These are phyloP conservation scores for Rhodeus uyekii DNA, from an alignment of 2,797 vertebrate genomes.

Conservation along the genomic window DNA sequence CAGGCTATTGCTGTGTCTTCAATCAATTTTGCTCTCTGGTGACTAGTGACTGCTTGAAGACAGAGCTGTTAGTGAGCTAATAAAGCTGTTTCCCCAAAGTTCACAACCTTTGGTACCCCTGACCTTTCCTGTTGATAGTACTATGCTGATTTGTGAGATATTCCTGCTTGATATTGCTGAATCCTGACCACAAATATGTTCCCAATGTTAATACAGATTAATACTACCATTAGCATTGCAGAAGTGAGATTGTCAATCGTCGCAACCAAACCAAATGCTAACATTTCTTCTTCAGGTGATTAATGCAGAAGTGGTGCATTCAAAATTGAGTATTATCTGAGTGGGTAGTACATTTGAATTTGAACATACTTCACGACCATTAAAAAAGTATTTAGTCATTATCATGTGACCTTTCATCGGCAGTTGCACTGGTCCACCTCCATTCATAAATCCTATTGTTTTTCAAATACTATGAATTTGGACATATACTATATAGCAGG, in stretches of 20 bases:
- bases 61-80: slow-evolving; percentile 60
- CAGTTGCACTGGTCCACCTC: too few species aligned
- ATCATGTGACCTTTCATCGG: too few species aligned
- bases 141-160: neutral
- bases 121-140: slow-evolving; percentile 64
- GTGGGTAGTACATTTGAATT: too few species aligned
- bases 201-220: neutral
- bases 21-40: slow-evolving; percentile 44
- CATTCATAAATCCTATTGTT: too few species aligned
- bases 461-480: too few species aligned
- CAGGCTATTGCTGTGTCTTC: slow-evolving; percentile 48
- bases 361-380: too few species aligned
- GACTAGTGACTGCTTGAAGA: slow-evolving; percentile 66
- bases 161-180: neutral
- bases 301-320: neutral
- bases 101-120: slow-evolving; percentile 64
- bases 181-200: neutral
- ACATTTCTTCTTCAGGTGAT: too few species aligned
- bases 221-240: neutral
- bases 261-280: neutral
- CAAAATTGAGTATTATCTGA: too few species aligned
- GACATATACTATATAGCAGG: too few species aligned
- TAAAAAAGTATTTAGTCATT: too few species aligned
- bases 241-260: neutral
- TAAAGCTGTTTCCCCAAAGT: slow-evolving; percentile 62